phyloP scores from a whole-genome alignment of 2,888 invertebrate genomes.

The Drosophila tripunctata region DNA sequence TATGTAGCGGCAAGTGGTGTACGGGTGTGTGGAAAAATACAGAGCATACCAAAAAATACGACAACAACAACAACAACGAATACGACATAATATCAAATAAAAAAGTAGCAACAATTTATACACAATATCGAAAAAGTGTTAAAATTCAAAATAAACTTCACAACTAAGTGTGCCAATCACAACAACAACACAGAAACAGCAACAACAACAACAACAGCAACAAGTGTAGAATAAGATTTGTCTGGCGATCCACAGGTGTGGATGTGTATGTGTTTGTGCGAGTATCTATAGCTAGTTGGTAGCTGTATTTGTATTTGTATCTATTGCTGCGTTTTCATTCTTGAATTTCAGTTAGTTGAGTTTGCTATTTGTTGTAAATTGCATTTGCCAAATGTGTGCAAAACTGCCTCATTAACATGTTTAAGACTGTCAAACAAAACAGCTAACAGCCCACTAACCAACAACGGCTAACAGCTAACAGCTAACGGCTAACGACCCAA shows the following conservation, averaged over 20 bases:
- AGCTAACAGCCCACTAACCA: too few relatives aligned
- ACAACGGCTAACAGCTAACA: slow-evolving; percentile 12
- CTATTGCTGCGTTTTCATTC: slow-evolving; percentile 33
- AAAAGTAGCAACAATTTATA: slow-evolving; percentile 47
- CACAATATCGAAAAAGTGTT: slow-evolving; percentile 64
- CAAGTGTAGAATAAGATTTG: slow-evolving; percentile 40
- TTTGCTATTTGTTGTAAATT: slow-evolving; percentile 28
- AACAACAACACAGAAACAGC: slow-evolving; percentile 42
- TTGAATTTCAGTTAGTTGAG: slow-evolving; percentile 26
- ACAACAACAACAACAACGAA: slow-evolving; percentile 26
- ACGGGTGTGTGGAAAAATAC: slow-evolving; percentile 69
- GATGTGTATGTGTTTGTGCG: slow-evolving; percentile 1
- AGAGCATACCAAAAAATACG: slow-evolving; percentile 51
- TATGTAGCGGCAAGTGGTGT: slow-evolving; percentile 54
- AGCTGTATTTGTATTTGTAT: slow-evolving; percentile 7
- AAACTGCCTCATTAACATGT: slow-evolving; percentile 53
- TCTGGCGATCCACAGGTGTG: slow-evolving; percentile 26
- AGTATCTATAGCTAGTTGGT: not conserved
- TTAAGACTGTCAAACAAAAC: slow-evolving; percentile 24
- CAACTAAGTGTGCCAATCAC: slow-evolving; percentile 74
- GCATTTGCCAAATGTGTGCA: slow-evolving; percentile 44
- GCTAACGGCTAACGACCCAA: slow-evolving; percentile 30
- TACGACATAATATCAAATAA: slow-evolving; percentile 35
- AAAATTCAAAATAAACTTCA: slow-evolving; percentile 78
- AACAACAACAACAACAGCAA: slow-evolving; percentile 40